phyloP scores from a whole-genome alignment of 2,113 vertebrate genomes.

The Potamarius usumacintae region DNA sequence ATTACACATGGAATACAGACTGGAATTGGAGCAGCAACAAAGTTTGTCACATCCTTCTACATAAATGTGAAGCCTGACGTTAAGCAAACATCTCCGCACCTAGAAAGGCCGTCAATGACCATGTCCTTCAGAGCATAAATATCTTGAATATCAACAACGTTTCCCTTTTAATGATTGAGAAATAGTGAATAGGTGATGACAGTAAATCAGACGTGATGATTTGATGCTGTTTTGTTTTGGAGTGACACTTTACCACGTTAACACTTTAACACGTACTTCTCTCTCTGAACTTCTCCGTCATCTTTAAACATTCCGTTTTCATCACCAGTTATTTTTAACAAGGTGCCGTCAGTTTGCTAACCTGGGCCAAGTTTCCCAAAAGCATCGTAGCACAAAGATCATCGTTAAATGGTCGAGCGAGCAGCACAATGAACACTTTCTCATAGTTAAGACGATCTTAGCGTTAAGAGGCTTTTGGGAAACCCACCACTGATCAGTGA shows the following conservation, averaged over 20 bases:
- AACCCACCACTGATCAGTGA: neutral
- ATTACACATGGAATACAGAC: neutral
- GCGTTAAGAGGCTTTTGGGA: no score
- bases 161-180: neutral
- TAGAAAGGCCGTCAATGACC: neutral
- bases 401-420: no score
- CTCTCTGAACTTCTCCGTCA: no score
- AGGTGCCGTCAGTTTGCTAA: neutral
- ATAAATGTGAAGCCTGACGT: neutral
- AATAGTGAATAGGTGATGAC: neutral
- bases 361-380: no score
- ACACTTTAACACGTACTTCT: neutral
- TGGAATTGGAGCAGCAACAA: neutral
- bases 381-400: no score
- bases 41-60: neutral
- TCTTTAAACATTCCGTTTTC: neutral
- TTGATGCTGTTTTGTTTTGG: neutral
- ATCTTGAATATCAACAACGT: no score
- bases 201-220: neutral
- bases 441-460: no score
- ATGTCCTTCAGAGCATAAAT: neutral
- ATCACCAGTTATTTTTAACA: neutral
- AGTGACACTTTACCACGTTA: neutral
- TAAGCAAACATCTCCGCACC: neutral
- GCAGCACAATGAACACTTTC: no score